Base-by-base conservation (phyloP, 1,140 invertebrate genomes). In the Drosophila virilis region DNA sequence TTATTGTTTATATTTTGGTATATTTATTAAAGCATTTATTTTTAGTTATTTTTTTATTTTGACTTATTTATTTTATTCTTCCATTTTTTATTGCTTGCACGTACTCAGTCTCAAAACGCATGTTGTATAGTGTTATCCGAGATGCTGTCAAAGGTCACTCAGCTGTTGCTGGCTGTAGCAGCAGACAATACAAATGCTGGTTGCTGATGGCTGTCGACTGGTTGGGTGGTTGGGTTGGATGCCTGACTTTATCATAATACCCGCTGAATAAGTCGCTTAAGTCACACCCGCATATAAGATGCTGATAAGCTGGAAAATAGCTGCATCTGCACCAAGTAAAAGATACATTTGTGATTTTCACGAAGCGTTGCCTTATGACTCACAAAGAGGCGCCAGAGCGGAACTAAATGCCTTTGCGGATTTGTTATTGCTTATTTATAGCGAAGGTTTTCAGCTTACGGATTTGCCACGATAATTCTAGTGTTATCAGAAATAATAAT, bases 271-370 rank as follows among this genome's bases (percentile, higher is more conserved):
- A 80, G 45, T 55, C 62, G 43, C 61, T 73, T 58, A 67, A 67
- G 54, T 66, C 52, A 58, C 22, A 28, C 81, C 81, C 81, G 81
- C 81, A 84, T 74, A 48, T 57, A 45, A 43, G 43, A 54, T 22
- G 35, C 40, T 69, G 81, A 84, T 84, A 84, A 85, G 65, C 55
- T 48, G 57, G 13, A 69, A 42, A 62, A 65, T 64, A 46, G 45
- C 66, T 59, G 32, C 55, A 72, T 65, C 51, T 35, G 45, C 38
- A 51, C 35, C 42, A 22, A 37, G 32, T 40, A 68, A 65, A 62
- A 80, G 61, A 84, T 80, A 65, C 68, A 85, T 74, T 80, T 84
- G 74, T 85, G 33, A 61, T 51, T 13, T 78, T 73, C 13, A 1
- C 17, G 32, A 32, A 10, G 33, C n/a, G 17, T 28, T 7, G 3